Conservation (phyloP, 2,888 invertebrate species). For the Agapostemon virescens region DNA sequence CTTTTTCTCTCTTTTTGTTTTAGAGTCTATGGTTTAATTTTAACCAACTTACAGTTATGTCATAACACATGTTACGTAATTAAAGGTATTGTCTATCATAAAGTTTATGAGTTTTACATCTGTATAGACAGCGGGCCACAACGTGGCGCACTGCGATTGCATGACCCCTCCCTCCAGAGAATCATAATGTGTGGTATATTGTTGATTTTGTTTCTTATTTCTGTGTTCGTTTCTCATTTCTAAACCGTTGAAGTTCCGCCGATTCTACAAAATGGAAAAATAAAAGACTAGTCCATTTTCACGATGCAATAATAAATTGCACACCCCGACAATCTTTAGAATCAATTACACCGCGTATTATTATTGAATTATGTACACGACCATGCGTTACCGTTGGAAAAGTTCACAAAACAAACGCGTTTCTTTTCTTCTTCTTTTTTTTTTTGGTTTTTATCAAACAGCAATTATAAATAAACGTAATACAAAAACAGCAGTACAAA, state of each 20-base stretch:
- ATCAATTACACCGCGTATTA: conserved; percentile 40
- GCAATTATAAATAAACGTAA: conserved; percentile 28
- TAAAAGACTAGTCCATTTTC: conserved; percentile 44
- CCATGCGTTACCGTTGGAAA: conserved; percentile 3
- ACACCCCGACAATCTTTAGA: conserved; percentile 26
- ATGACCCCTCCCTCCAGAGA: conserved; percentile 35
- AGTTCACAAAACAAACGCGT: conserved; percentile 15
- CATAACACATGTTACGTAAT: conserved; percentile 68
- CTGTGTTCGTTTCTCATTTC: not conserved
- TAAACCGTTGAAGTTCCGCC: conserved; percentile 13
- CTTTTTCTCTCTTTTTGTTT: conserved; percentile 33
- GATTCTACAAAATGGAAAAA: conserved; percentile 56
- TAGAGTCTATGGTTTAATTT: conserved; percentile 56
- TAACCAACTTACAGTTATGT: conserved; percentile 57
- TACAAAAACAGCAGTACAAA: conserved; percentile 37
- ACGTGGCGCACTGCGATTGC: conserved; percentile 46
- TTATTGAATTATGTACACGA: conserved; percentile 44
- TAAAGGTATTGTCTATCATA: conserved; percentile 77
- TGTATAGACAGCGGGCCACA: conserved; percentile 49
- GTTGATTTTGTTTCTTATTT: conserved; percentile 2
- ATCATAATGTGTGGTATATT: conserved; percentile 33
- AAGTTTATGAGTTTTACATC: conserved; percentile 65
- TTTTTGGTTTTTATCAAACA: conserved; percentile 22
- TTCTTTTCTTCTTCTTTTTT: not conserved
- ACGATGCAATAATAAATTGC: conserved; percentile 39